phyloP scores from a whole-genome alignment of 2,113 vertebrate species.

The Lophius piscatorius region DNA sequence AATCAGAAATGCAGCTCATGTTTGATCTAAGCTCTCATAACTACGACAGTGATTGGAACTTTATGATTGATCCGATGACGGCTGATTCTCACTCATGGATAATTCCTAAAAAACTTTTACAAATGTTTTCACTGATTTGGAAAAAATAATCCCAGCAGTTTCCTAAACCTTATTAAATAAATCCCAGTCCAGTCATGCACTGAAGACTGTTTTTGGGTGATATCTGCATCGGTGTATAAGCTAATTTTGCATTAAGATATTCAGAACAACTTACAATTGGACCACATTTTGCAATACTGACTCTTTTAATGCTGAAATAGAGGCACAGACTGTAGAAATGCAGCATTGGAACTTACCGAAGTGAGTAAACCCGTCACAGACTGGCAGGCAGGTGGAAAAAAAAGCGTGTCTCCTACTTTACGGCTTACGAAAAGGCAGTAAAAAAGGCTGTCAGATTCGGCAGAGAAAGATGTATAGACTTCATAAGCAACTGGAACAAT shows the following conservation, averaged over 20 bases:
- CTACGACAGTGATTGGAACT: not conserved
- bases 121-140: no score
- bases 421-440: slow-evolving; percentile 19
- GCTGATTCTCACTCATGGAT: slow-evolving; percentile 7
- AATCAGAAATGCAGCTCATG: not conserved
- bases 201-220: no score
- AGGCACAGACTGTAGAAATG: slow-evolving; percentile 5
- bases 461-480: slow-evolving; percentile 42
- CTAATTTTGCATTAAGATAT: no score
- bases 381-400: slow-evolving; percentile 22
- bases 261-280: no score
- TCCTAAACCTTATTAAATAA: no score
- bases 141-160: no score
- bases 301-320: slow-evolving; percentile 17
- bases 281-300: no score
- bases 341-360: slow-evolving; percentile 53
- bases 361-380: slow-evolving; percentile 24
- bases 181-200: no score
- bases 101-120: no score
- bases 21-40: slow-evolving; percentile 1
- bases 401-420: slow-evolving; percentile 26
- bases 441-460: slow-evolving; percentile 30
- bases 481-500: slow-evolving; percentile 50
- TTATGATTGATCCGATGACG: not conserved
- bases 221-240: no score